phyloP scores from a whole-genome alignment of 2,888 invertebrate species.

The Coenonympha glycerion region DNA sequence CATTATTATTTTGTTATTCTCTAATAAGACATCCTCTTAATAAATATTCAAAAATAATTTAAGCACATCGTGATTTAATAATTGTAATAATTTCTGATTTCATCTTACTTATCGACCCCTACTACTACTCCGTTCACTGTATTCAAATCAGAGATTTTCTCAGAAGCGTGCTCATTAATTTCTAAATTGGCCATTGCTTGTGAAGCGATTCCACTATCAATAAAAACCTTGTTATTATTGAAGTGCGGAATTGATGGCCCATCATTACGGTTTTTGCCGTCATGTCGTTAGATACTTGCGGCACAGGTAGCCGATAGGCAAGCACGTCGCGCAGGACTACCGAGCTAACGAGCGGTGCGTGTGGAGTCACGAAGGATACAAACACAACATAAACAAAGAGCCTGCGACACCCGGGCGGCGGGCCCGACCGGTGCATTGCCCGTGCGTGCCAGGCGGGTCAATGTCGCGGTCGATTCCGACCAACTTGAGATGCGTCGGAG shows the following conservation, averaged over 20 bases:
- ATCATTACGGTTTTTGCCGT: slow-evolving; percentile 21
- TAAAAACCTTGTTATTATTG: slow-evolving; percentile 24
- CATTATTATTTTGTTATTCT: no score
- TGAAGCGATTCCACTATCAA: slow-evolving; percentile 5
- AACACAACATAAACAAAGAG: slow-evolving; percentile 65
- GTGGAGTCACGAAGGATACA: slow-evolving; percentile 51
- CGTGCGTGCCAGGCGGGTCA: slow-evolving; percentile 70
- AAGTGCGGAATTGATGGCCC: slow-evolving; percentile 10
- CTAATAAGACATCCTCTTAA: no score
- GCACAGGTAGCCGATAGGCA: no score
- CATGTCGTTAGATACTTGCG: slow-evolving; percentile 12
- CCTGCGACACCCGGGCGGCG: slow-evolving; percentile 57
- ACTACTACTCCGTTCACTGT: not conserved
- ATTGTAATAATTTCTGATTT: no score
- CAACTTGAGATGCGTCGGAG: slow-evolving; percentile 61
- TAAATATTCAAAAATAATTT: no score
- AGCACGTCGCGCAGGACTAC: no score
- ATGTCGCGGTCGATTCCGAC: slow-evolving; percentile 61
- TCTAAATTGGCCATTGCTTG: not conserved
- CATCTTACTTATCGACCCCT: no score
- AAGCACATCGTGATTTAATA: no score
- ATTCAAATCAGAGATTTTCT: not conserved
- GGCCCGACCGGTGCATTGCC: slow-evolving; percentile 72
- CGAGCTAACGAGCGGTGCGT: slow-evolving; percentile 16
- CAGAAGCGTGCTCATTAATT: not conserved